These are phyloP conservation scores for Drosophila pectinifera DNA, from an alignment of 1,140 invertebrate species.

Conservation along the genomic window DNA sequence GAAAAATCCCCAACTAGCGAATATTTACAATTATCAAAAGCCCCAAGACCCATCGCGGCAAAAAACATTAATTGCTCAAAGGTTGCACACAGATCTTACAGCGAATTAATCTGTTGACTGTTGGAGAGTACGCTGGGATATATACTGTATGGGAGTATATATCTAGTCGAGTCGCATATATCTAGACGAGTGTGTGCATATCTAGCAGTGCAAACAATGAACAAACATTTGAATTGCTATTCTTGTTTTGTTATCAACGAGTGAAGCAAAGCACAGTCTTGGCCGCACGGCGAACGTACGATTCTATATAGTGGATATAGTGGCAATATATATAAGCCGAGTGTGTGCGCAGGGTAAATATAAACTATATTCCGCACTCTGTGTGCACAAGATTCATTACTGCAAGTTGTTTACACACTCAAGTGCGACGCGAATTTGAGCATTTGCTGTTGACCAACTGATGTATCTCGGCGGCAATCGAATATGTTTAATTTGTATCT, in stretches of 20 bases:
- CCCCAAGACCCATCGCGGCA: neutral
- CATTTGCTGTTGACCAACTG: constrained; percentile 50
- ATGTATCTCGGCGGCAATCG: constrained; percentile 21
- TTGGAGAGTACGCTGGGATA: constrained; percentile 29
- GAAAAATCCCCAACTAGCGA: constrained; percentile 17
- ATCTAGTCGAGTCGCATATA: too few relatives aligned
- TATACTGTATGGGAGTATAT: neutral
- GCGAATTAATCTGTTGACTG: constrained; percentile 51
- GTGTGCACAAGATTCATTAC: constrained; percentile 44
- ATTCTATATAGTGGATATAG: constrained; percentile 26
- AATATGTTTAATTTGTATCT: constrained; percentile 30
- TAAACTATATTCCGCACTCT: constrained; percentile 46
- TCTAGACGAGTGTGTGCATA: constrained; percentile 32
- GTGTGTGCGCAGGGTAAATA: constrained; percentile 36
- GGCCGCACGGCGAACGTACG: constrained; percentile 22
- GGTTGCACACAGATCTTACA: constrained; percentile 36
- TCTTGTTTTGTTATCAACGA: constrained; percentile 46
- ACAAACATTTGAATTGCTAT: constrained; percentile 43
- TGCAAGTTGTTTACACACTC: constrained; percentile 50
- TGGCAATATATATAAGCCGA: constrained; percentile 28
- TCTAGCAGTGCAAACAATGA: constrained; percentile 39
- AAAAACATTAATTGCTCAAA: constrained; percentile 39
- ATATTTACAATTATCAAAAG: constrained; percentile 14
- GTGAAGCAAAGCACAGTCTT: constrained; percentile 15
- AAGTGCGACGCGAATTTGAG: constrained; percentile 49